Percentiles rank a stretch among this genome's conserved stretches.
Evolutionary conservation across 2,113 vertebrate genomes (phyloP).

Genomic region (Alligator sinensis): DNA sequence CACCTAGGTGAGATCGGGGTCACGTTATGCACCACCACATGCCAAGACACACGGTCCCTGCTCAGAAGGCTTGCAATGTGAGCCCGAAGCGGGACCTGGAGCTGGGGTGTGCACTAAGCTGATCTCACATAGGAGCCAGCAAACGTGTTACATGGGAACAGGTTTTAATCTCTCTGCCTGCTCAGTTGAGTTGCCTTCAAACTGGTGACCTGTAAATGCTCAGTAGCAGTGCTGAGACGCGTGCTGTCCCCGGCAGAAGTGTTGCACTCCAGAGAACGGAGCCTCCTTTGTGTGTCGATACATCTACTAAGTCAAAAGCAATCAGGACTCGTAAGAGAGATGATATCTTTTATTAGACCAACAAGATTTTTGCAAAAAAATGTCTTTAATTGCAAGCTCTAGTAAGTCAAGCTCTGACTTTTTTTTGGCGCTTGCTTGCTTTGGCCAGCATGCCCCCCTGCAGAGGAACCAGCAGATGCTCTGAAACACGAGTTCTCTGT

Average conservation of each 20-base stretch:
- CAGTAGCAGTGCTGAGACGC: not conserved
- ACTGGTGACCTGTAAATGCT: not conserved
- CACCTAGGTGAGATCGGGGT: not conserved
- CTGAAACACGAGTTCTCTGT: too few relatives aligned
- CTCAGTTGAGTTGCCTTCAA: not conserved
- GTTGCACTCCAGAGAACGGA: not conserved
- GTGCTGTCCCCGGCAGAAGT: not conserved
- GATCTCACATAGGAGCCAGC: not conserved
- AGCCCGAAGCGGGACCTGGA: slow-evolving; percentile 1
- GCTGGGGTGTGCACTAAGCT: slow-evolving; percentile 11
- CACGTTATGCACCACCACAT: not conserved
- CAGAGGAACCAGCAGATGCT: too few relatives aligned
- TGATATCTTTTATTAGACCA: too few relatives aligned
- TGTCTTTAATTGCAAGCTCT: too few relatives aligned
- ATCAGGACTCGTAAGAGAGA: not conserved
- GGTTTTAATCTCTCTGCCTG: not conserved
- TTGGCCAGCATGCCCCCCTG: too few relatives aligned
- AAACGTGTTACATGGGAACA: not conserved
- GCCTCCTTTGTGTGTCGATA: not conserved
- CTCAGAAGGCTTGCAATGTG: slow-evolving; percentile 11
- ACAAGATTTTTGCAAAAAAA: too few relatives aligned
- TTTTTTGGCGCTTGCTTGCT: too few relatives aligned
- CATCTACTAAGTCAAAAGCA: not conserved
- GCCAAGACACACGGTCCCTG: not conserved
- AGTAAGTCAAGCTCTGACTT: too few relatives aligned